Conservation (phyloP, 2,888 invertebrate genomes). For the Andrena haemorrhoa region DNA sequence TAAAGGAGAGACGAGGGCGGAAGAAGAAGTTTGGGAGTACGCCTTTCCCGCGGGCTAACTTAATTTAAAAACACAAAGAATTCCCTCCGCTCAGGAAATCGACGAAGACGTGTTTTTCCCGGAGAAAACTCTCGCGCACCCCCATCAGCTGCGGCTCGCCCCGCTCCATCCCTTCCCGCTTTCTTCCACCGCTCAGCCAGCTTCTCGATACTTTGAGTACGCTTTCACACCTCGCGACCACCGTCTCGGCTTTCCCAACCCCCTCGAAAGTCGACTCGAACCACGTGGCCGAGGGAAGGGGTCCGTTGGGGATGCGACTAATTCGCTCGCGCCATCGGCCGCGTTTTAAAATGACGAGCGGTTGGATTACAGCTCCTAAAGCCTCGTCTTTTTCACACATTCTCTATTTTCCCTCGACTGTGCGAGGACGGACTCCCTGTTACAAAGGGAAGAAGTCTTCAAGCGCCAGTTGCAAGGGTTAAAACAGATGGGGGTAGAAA, state of each 20-base stretch:
- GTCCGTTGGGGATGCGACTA: slow-evolving; percentile 2
- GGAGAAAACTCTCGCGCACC: slow-evolving; percentile 55
- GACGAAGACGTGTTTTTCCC: slow-evolving; percentile 70
- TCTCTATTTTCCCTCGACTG: too few species aligned
- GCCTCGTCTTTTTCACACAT: too few species aligned
- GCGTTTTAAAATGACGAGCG: slow-evolving; percentile 1
- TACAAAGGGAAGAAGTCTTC: too few species aligned
- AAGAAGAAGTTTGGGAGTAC: slow-evolving; percentile 62
- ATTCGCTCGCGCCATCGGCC: slow-evolving; percentile 19
- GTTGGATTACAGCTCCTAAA: background rate
- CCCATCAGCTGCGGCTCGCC: slow-evolving; percentile 38
- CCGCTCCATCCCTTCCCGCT: slow-evolving; percentile 17
- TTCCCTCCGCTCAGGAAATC: slow-evolving; percentile 69
- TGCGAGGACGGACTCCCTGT: too few species aligned
- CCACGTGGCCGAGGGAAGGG: slow-evolving; percentile 10
- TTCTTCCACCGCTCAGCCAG: slow-evolving; percentile 31
- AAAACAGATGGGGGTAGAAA: background rate
- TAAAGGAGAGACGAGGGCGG: slow-evolving; percentile 29
- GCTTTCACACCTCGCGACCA: slow-evolving; percentile 39
- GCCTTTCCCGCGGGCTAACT: slow-evolving; percentile 71
- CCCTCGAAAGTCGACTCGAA: slow-evolving; percentile 14
- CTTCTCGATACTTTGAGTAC: slow-evolving; percentile 52
- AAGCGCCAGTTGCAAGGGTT: too few species aligned
- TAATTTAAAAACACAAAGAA: slow-evolving; percentile 78
- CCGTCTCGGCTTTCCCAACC: slow-evolving; percentile 28